Percentiles rank a stretch among this genome's conserved stretches.
Evolutionary conservation across 2,888 invertebrate genomes (phyloP).

Genomic region (Tinea semifulvella): DNA sequence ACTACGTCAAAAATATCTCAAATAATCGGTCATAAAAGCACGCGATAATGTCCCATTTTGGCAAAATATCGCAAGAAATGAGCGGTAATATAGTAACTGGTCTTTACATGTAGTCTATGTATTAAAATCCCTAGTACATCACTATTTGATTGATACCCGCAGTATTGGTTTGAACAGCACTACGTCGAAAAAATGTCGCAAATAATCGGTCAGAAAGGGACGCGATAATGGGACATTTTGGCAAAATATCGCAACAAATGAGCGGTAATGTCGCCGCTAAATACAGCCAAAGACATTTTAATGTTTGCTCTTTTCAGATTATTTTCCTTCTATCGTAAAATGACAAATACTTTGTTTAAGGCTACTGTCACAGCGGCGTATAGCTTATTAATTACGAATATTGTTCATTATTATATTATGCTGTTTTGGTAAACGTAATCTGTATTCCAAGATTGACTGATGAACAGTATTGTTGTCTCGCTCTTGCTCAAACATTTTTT

Average conservation of each 20-base stretch:
- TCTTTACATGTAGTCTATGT: too few relatives aligned
- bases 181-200: conserved; percentile 5
- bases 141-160: conserved; percentile 12
- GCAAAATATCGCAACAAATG: conserved; percentile 11
- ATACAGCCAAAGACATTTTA: conserved; percentile 3
- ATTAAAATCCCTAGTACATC: conserved; percentile 7
- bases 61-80: conserved; percentile 10
- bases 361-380: too few relatives aligned
- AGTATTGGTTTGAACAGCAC: conserved; percentile 7
- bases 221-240: conserved; percentile 13
- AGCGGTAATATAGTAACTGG: background rate
- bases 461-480: too few relatives aligned
- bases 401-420: too few relatives aligned
- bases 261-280: conserved; percentile 3
- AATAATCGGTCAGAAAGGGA: conserved; percentile 13
- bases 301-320: background rate
- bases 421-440: too few relatives aligned
- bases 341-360: conserved; percentile 3
- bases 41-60: conserved; percentile 14
- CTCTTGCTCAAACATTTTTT: too few relatives aligned
- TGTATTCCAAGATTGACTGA: too few relatives aligned
- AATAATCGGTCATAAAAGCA: conserved; percentile 12
- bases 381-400: too few relatives aligned
- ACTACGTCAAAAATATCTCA: conserved; percentile 5
- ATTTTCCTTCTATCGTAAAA: conserved; percentile 9